Conservation (phyloP, 1,140 invertebrate genomes). For the Pissodes strobi region DNA sequence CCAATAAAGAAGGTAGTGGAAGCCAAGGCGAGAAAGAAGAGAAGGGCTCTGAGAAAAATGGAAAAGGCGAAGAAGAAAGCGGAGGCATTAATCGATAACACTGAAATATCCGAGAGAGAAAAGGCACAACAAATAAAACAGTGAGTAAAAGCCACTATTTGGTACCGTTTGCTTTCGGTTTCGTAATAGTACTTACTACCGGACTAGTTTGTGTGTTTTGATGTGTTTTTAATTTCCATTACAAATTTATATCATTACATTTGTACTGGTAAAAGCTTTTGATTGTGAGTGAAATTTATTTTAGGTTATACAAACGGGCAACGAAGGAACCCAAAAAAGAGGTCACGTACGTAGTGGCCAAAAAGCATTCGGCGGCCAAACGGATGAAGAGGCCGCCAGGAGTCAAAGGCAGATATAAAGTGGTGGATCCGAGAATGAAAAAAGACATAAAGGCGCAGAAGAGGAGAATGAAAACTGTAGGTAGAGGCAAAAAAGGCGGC, state of each 20-base stretch:
- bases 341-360: slow-evolving; percentile 92
- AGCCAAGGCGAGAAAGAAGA: slow-evolving; percentile 97
- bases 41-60: slow-evolving; percentile 79
- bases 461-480: slow-evolving; percentile 64
- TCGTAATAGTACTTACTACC: too few relatives aligned
- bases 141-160: too few relatives aligned
- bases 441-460: slow-evolving; percentile 82
- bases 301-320: slow-evolving; percentile 91
- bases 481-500: slow-evolving; percentile 39
- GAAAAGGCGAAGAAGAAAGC: slow-evolving; percentile 96
- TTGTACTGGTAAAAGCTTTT: too few relatives aligned
- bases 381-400: slow-evolving; percentile 78
- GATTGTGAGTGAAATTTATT: too few relatives aligned
- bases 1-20: slow-evolving; percentile 98
- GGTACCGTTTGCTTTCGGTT: too few relatives aligned
- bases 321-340: slow-evolving; percentile 83
- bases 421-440: slow-evolving; percentile 95
- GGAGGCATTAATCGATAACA: slow-evolving; percentile 87
- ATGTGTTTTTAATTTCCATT: too few relatives aligned
- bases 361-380: slow-evolving; percentile 82
- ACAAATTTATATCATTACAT: slow-evolving; percentile 15
- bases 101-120: slow-evolving; percentile 87
- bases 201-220: too few relatives aligned
- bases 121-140: slow-evolving; percentile 90
- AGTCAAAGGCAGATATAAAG: slow-evolving; percentile 89